These are phyloP conservation scores for Orchesella flavescens DNA, from an alignment of 2,888 invertebrate species.

Conservation along the genomic window DNA sequence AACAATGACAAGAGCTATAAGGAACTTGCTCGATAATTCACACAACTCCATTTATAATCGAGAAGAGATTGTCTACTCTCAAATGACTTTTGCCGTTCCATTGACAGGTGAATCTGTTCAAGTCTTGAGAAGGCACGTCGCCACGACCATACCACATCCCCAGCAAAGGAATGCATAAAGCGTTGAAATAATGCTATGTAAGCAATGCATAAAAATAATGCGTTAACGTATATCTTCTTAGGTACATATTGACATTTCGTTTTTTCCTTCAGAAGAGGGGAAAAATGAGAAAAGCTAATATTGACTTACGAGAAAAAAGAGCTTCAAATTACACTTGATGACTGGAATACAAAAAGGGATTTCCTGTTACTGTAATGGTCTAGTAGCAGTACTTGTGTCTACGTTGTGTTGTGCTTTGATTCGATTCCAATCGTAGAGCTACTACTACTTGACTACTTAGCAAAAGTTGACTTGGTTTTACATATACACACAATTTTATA, in stretches of 20 bases:
- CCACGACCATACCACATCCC: constrained; percentile 24
- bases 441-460: neutral
- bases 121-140: constrained; percentile 39
- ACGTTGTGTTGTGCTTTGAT: too few species aligned
- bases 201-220: constrained; percentile 27
- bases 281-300: constrained; percentile 68
- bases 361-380: constrained; percentile 14
- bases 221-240: constrained; percentile 17
- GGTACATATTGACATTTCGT: constrained; percentile 54
- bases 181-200: constrained; percentile 20
- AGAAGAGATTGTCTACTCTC: constrained; percentile 47
- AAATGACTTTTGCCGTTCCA: constrained; percentile 52
- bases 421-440: neutral
- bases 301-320: constrained; percentile 61
- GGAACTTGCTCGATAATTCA: constrained; percentile 39
- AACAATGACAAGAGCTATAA: constrained; percentile 42
- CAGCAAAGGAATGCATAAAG: neutral
- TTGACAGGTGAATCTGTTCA: constrained; percentile 56
- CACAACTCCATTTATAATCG: constrained; percentile 31
- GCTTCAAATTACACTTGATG: constrained; percentile 60
- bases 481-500: too few species aligned
- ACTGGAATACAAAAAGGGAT: constrained; percentile 31
- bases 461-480: too few species aligned
- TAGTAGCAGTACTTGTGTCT: too few species aligned
- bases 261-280: constrained; percentile 21